Conservation (phyloP, 2,888 invertebrate genomes). For the Azorinus chamasolen region DNA sequence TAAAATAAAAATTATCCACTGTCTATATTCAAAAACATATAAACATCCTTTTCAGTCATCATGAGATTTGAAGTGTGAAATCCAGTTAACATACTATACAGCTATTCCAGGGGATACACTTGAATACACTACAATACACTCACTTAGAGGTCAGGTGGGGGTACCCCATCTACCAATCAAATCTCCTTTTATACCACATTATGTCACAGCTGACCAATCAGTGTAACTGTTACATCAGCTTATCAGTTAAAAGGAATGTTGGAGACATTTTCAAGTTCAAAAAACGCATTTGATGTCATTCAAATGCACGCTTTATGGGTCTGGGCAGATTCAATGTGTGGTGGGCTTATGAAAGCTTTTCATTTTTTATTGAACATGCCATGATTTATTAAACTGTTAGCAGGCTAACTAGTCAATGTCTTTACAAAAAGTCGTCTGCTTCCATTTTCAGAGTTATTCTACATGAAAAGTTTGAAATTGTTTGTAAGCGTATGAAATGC, state of each 20-base stretch:
- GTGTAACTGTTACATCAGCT: constrained; percentile 49
- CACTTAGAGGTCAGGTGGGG: constrained; percentile 48
- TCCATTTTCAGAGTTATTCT: too few species aligned
- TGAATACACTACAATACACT: constrained; percentile 52
- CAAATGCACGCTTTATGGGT: too few species aligned
- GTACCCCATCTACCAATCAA: constrained; percentile 53
- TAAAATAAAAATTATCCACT: too few species aligned
- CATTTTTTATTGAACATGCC: too few species aligned
- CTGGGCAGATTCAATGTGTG: too few species aligned
- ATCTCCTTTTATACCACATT: constrained; percentile 53
- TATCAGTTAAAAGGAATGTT: constrained; percentile 56
- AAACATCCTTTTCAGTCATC: constrained; percentile 21
- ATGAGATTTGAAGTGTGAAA: constrained; percentile 25
- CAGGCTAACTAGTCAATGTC: too few species aligned
- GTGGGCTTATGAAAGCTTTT: too few species aligned
- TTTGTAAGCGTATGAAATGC: too few species aligned
- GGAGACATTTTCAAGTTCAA: constrained; percentile 29
- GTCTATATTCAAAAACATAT: constrained; percentile 9
- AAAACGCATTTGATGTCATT: constrained; percentile 26
- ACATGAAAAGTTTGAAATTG: too few species aligned
- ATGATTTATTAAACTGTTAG: too few species aligned
- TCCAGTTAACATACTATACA: constrained; percentile 14
- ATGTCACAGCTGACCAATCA: constrained; percentile 64
- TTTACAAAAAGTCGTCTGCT: too few species aligned
- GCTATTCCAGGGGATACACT: constrained; percentile 48